Percentiles rank a stretch among this genome's conserved stretches.
These are phyloP conservation scores for Canis aureus DNA, from an alignment of 2,113 vertebrate genomes.

Conservation along the genomic window DNA sequence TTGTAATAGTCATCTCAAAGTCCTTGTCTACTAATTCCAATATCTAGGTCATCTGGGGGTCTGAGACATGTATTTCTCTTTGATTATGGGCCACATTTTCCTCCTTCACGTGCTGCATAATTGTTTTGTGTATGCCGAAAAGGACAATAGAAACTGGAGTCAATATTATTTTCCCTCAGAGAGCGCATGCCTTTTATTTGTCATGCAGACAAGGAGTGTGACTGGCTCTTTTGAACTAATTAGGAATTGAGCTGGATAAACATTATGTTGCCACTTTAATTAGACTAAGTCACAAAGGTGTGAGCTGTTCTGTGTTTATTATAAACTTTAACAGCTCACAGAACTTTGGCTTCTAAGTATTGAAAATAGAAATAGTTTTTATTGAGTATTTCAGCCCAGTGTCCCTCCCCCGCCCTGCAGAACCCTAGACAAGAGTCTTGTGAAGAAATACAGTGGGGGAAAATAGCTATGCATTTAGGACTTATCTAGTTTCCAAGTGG, in stretches of 20 bases:
- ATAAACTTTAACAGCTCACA: background rate
- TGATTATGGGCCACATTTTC: background rate
- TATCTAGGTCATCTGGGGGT: background rate
- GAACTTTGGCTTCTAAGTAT: background rate
- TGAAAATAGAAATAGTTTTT: background rate
- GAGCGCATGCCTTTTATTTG: background rate
- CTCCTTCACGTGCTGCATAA: background rate
- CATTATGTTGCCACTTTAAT: background rate
- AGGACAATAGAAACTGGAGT: background rate
- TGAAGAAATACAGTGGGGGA: background rate
- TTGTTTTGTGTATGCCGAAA: background rate
- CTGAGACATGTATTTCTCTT: background rate
- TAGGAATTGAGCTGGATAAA: background rate
- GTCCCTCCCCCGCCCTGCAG: background rate
- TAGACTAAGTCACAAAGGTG: background rate
- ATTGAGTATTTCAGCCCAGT: background rate
- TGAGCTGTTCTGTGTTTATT: background rate
- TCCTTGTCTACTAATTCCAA: background rate
- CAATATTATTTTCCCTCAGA: background rate
- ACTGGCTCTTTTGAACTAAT: background rate
- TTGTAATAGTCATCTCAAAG: background rate
- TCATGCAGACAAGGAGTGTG: background rate
- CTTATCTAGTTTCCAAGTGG: background rate
- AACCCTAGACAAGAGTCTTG: background rate
- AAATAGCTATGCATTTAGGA: background rate